Evolutionary conservation across 1,140 invertebrate species (phyloP).

Genomic region (Heliconius eleuchia): DNA sequence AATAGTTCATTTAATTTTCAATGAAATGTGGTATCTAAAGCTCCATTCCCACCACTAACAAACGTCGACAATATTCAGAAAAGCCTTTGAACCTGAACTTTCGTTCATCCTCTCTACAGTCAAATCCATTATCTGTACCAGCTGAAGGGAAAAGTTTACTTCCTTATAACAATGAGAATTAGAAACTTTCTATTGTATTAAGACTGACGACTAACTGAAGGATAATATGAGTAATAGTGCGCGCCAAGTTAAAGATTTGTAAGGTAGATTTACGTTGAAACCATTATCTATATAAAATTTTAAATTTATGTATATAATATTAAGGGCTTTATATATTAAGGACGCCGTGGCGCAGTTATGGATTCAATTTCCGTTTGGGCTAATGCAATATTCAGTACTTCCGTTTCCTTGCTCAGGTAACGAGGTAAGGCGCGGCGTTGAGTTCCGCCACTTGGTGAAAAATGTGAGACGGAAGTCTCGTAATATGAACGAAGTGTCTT

Average conservation of each 20-base stretch:
- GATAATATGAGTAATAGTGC: not conserved
- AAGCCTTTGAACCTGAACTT: not conserved
- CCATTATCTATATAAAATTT: not conserved
- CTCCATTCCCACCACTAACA: not conserved
- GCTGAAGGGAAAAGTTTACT: not conserved
- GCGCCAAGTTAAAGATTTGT: not conserved
- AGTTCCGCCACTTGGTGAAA: no score
- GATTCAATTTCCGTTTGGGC: no score
- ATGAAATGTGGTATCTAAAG: not conserved
- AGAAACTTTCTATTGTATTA: slow-evolving; percentile 8
- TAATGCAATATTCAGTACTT: no score
- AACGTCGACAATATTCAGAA: not conserved
- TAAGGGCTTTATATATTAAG: no score
- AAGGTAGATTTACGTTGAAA: not conserved
- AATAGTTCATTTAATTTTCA: no score
- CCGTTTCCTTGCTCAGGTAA: no score
- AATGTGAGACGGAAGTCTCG: no score
- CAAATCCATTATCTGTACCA: not conserved
- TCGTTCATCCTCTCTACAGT: not conserved
- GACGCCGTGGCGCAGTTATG: no score
- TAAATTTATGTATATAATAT: not conserved
- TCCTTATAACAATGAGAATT: not conserved
- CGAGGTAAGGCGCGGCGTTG: no score
- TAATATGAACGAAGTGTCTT: no score
- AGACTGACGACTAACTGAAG: not conserved